Evolutionary conservation across 2,797 vertebrate genomes (phyloP), one percentile per base, ranked within the genome.

Genomic region (Etheostoma nigrum): DNA sequence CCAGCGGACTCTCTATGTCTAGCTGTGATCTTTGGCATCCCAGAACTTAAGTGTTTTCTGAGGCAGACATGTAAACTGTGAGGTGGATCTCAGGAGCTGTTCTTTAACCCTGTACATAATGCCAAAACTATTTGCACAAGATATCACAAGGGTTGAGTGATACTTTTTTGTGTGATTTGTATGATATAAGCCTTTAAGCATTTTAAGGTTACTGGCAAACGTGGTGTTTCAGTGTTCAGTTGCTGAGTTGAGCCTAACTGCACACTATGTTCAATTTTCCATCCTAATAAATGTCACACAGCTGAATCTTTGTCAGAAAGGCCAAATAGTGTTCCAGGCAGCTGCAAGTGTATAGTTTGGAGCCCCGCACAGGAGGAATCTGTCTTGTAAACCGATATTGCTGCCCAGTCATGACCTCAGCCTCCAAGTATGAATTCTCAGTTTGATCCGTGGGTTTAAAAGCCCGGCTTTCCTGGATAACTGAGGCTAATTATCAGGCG

Each of bases 351-450:
- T 67, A 79, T 33, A 68, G 81, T 81, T 72, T 82, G 66, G 67
- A 88, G 86, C 68, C 74, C 61, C 47, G 85, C 86, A 87, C 87
- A 90, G 83, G 79, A 93, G 83, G 88, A 93, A 89, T 89, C 85
- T 71, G 84, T 88, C 84, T 85, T 86, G 93, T 94, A 95, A 95
- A 93, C 84, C 1, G 91, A 95, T 92, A 89, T 55, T 69, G 81
- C 90, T 86, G 87, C 84, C 86, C 87, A 94, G 89, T 88, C 78
- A 85, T 95, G 93, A 95, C 93, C 93, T 95, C 94, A 95, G 90
- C 81, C 82, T 86, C 68, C 65, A 92, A 94, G 89, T 84, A 95
- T 93, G 93, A 93, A 84, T 86, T 67, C 88, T 89, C 76, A 68
- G 88, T 82, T 44, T 79, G 88, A 88, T 91, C 74, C 63, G 68